These are phyloP conservation scores for Diachrysia chrysitis DNA, from an alignment of 2,888 invertebrate species.

Conservation along the genomic window DNA sequence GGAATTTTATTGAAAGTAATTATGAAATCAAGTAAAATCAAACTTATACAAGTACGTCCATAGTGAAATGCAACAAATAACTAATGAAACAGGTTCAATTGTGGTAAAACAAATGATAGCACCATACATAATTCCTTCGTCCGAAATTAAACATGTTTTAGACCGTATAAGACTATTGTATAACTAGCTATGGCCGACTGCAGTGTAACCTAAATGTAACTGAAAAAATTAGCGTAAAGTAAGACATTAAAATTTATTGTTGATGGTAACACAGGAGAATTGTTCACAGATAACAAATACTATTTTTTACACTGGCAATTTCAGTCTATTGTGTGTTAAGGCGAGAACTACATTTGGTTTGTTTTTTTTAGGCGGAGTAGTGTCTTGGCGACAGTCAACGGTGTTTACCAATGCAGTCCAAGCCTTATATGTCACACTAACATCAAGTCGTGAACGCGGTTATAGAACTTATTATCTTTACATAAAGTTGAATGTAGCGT, in stretches of 20 bases:
- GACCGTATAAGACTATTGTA: constrained; percentile 56
- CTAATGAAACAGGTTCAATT: constrained; percentile 42
- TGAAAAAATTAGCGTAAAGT: constrained; percentile 39
- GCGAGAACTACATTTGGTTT: constrained; percentile 43
- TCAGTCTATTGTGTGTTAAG: constrained; percentile 40
- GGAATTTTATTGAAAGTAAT: too few relatives aligned
- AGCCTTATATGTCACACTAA: constrained; percentile 23
- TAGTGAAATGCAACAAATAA: constrained; percentile 21
- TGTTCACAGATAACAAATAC: constrained; percentile 54
- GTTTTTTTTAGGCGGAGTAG: constrained; percentile 46
- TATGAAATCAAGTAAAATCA: too few relatives aligned
- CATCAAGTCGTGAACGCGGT: constrained; percentile 23
- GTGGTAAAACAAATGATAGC: constrained; percentile 52
- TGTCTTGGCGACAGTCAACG: constrained; percentile 16
- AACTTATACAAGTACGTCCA: constrained; percentile 2
- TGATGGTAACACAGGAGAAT: constrained; percentile 58
- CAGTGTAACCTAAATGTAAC: constrained; percentile 51
- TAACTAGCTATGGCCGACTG: constrained; percentile 59
- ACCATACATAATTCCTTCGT: constrained; percentile 61
- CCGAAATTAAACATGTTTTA: constrained; percentile 47
- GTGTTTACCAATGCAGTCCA: constrained; percentile 27
- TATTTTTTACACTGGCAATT: constrained; percentile 46
- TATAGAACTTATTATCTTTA: constrained; percentile 24
- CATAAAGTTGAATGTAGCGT: constrained; percentile 35
- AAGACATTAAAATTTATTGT: constrained; percentile 45